Base-by-base conservation (phyloP, 2,797 vertebrate genomes). In the Xenops minutus region DNA sequence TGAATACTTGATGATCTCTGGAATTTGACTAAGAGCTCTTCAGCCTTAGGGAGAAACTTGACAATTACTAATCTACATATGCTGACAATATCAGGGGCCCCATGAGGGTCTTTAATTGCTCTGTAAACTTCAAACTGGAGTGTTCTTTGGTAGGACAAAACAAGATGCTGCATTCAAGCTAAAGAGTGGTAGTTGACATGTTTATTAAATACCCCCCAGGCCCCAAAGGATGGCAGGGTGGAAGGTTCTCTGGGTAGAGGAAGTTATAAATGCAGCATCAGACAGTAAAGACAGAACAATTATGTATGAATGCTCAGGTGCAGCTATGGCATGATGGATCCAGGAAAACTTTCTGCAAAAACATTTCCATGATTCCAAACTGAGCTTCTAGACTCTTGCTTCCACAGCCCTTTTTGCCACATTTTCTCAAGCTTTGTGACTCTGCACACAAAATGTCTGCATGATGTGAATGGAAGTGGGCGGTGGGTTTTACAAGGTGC, bases 31-130 rank as follows among this genome's bases (percentile, higher is more conserved):
- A 96, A 97, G 96, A 95, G 96, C 96, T 97, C 97, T 96, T 85
- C 49, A 72, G 95, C 95, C 96, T 91, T 90, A 92, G 96, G 96
- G 95, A 97, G 81, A 97, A 97, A 96, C 95, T 49, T 89, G 84
- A 93, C 96, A 97, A 96, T 96, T 96, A 93, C 95, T 98, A 96
- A 97, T 98, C 97, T 97, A 97, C 92, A 97, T 95, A 97, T 86
- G 83, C 92, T 90, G 96, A 96, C 96, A 96, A 92, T 96, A 97
- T 97, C 82, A 77, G 94, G 66, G 85, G 90, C 95, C 97, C 85
- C 94, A 87, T 49, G 91, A 94, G 94, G 92, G 98, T 98, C 98
- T 97, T 93, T 99, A 99, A 98, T 96, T 89, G 73, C 97, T 98
- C 97, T 94, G 74, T 97, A 98, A 98, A 97, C 97, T 98, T 97